Conservation (phyloP, 2,797 vertebrate species). For the Urophycis tenuis region DNA sequence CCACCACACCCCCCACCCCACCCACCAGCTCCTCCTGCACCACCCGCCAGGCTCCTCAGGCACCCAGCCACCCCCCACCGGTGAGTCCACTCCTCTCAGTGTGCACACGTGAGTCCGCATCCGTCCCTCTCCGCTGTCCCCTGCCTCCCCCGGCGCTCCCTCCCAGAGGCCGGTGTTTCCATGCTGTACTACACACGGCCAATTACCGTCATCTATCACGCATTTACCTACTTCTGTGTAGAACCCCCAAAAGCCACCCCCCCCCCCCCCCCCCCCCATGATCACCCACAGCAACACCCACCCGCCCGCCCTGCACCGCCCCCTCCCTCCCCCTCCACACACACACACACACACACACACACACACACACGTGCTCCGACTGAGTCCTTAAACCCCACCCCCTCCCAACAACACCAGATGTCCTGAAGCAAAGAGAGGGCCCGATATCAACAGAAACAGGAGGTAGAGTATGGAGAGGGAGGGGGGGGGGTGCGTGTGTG, state of each 20-base stretch:
- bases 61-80: too few species aligned
- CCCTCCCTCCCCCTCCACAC: too few species aligned
- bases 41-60: too few species aligned
- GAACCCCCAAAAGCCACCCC: constrained; percentile 47
- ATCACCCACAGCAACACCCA: constrained; percentile 23
- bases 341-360: constrained; percentile 1
- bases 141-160: constrained; percentile 25
- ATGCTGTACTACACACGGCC: constrained; percentile 62
- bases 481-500: constrained; percentile 7
- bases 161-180: constrained; percentile 62
- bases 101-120: constrained; percentile 11
- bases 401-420: constrained; percentile 60
- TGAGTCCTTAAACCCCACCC: constrained; percentile 20
- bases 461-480: not conserved
- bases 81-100: not conserved
- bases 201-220: constrained; percentile 71
- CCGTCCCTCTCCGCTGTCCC: constrained; percentile 34
- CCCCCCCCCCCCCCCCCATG: constrained; percentile 22
- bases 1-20: constrained; percentile 6
- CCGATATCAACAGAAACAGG: not conserved
- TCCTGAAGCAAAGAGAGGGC: constrained; percentile 37
- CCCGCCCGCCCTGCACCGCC: not conserved
- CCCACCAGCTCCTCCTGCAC: constrained; percentile 4
- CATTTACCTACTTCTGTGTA: constrained; percentile 60
- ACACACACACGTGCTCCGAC: constrained; percentile 3